phyloP scores from a whole-genome alignment of 2,113 vertebrate species.

The Centropus bengalensis region DNA sequence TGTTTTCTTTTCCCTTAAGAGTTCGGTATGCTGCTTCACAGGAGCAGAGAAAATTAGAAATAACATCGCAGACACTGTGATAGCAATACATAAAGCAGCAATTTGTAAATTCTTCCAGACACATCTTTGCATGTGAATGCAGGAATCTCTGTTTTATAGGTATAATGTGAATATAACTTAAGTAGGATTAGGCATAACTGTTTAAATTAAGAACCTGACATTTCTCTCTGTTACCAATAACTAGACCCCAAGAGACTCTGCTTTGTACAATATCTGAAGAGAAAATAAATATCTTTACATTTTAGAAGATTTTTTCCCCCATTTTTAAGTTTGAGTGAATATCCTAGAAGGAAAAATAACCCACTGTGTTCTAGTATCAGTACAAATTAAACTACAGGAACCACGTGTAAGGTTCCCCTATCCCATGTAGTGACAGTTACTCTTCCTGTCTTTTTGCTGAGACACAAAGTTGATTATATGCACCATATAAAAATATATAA shows the following conservation, averaged over 20 bases:
- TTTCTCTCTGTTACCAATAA: not conserved
- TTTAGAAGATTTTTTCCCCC: not conserved
- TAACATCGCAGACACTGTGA: slow-evolving; percentile 38
- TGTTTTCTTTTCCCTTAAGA: slow-evolving; percentile 75
- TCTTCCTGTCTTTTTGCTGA: not conserved
- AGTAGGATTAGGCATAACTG: not conserved
- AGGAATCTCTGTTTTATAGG: not conserved
- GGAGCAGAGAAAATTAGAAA: slow-evolving; percentile 76
- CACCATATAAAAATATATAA: not conserved
- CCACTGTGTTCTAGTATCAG: not conserved
- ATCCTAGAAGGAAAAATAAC: not conserved
- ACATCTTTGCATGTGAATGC: not conserved
- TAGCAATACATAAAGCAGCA: slow-evolving; percentile 37
- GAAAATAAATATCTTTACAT: not conserved
- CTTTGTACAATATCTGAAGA: not conserved
- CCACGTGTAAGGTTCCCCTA: not conserved
- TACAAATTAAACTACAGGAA: not conserved
- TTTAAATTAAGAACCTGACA: not conserved
- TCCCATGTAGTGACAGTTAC: not conserved
- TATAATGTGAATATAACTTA: not conserved
- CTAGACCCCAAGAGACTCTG: slow-evolving; percentile 28
- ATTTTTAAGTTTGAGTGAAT: not conserved
- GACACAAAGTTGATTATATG: not conserved
- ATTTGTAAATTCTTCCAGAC: slow-evolving; percentile 42
- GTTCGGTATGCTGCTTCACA: slow-evolving; percentile 65